phyloP scores from a whole-genome alignment of 2,888 invertebrate species.

The Seira musarum region DNA sequence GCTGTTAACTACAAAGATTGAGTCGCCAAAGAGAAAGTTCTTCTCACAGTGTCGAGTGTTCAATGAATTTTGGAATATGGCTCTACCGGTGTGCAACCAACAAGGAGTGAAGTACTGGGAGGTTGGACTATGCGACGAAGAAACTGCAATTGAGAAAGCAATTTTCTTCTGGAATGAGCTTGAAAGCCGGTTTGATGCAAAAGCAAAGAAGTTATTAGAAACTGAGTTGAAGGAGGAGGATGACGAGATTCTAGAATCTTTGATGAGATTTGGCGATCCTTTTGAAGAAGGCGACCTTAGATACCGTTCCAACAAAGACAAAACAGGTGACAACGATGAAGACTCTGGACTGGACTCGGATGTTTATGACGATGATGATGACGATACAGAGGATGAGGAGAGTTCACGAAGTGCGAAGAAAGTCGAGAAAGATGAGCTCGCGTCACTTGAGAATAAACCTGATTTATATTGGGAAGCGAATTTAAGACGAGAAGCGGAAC shows the following conservation, averaged over 20 bases:
- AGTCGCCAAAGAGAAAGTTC: constrained; percentile 51
- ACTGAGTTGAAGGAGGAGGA: constrained; percentile 59
- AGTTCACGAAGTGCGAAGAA: constrained; percentile 1
- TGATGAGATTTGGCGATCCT: constrained; percentile 42
- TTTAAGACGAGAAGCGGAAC: constrained; percentile 64
- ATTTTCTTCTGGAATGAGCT: constrained; percentile 53
- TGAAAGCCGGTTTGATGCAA: constrained; percentile 51
- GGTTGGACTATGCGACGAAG: constrained; percentile 58
- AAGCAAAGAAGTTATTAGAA: constrained; percentile 44
- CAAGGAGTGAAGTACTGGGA: constrained; percentile 59
- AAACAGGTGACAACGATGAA: constrained; percentile 74
- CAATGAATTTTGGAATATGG: constrained; percentile 66
- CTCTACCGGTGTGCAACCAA: constrained; percentile 57
- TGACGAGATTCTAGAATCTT: constrained; percentile 44
- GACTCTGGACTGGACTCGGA: constrained; percentile 71
- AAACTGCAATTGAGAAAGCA: constrained; percentile 36
- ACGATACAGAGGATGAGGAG: constrained; percentile 12
- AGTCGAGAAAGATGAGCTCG: constrained; percentile 30
- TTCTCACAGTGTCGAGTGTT: constrained; percentile 51
- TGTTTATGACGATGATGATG: constrained; percentile 27
- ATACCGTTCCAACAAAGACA: constrained; percentile 71
- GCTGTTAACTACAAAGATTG: constrained; percentile 1
- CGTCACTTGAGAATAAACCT: constrained; percentile 46
- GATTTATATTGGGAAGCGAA: constrained; percentile 53
- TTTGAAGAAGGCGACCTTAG: constrained; percentile 14